Evolutionary conservation across 2,888 invertebrate genomes (phyloP), one percentile per base, ranked within the genome.

Genomic region (Teleiodes luculella): DNA sequence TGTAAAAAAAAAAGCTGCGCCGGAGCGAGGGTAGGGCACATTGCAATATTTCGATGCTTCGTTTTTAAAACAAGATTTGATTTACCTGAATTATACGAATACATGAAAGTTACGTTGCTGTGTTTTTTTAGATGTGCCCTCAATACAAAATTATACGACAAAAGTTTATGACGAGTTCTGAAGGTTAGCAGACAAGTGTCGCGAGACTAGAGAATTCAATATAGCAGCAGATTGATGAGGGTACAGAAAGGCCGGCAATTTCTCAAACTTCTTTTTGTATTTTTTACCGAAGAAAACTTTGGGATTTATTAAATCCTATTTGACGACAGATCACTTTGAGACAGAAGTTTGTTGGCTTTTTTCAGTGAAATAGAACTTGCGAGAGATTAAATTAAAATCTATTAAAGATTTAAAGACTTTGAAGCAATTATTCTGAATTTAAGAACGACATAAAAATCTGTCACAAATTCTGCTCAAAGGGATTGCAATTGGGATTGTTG

Each of bases 271-370:
- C n/a, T n/a, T 78, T 76, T 78, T 70, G 63, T 56, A 70, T 66
- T 71, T 74, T 76, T 68, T 68, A 64, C 60, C 60, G 58, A 58
- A 53, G 61, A 59, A 61, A 80, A 75, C 69, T 78, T 79, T 66
- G 67, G 63, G 64, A 76, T 78, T 79, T 80, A 78, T 78, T 72
- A 80, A 78, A 76, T 69, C 68, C 67, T 68, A 70, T 69, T 69
- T 58, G 61, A 60, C 65, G 65, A 70, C 68, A 70, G 67, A 77
- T 72, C 66, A 58, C 62, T 65, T 54, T 60, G 68, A 64, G 63
- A 66, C 59, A 66, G 70, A 75, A 74, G 65, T 72, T 74, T 67
- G 53, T 45, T 10, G 36, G 6, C n/a, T n/a, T 11, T 24, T 45
- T 52, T 24, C 24, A 52, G 10, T 30, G 31, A 37, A 37, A 39